These are phyloP conservation scores for Meloidogyne exigua DNA, from an alignment of 1,140 invertebrate genomes.

Conservation along the genomic window DNA sequence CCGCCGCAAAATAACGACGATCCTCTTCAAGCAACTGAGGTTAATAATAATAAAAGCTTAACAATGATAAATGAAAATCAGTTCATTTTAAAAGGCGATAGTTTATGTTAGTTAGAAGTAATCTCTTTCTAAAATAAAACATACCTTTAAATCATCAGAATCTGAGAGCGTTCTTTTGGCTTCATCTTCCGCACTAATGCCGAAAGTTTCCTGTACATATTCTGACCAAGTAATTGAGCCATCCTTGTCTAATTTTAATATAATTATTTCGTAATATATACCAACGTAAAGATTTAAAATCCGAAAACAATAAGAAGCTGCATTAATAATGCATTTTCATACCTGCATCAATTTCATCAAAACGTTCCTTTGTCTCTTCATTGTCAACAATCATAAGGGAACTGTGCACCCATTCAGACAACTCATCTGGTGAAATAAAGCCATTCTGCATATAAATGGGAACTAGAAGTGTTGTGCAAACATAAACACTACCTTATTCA, in stretches of 20 bases:
- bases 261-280: not conserved
- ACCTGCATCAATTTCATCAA: constrained; percentile 78
- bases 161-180: constrained; percentile 44
- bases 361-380: constrained; percentile 81
- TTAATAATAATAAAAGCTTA: constrained; percentile 15
- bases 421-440: constrained; percentile 70
- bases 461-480: not conserved
- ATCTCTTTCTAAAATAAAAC: not conserved
- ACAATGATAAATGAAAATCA: not conserved
- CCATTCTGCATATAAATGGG: not conserved
- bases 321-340: too few species aligned
- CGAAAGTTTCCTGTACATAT: constrained; percentile 79
- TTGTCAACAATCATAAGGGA: constrained; percentile 76
- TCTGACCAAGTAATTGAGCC: constrained; percentile 82
- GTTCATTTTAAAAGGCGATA: too few species aligned
- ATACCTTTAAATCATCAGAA: constrained; percentile 57
- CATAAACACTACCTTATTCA: constrained; percentile 72
- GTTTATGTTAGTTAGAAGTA: too few species aligned
- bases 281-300: too few species aligned
- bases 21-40: constrained; percentile 72
- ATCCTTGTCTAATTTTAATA: constrained; percentile 71
- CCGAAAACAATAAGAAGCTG: too few species aligned
- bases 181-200: constrained; percentile 64
- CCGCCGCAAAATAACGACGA: constrained; percentile 79
- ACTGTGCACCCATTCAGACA: constrained; percentile 85